Evolutionary conservation across 2,888 invertebrate genomes (phyloP).

Genomic region (Loripinus fragilis): DNA sequence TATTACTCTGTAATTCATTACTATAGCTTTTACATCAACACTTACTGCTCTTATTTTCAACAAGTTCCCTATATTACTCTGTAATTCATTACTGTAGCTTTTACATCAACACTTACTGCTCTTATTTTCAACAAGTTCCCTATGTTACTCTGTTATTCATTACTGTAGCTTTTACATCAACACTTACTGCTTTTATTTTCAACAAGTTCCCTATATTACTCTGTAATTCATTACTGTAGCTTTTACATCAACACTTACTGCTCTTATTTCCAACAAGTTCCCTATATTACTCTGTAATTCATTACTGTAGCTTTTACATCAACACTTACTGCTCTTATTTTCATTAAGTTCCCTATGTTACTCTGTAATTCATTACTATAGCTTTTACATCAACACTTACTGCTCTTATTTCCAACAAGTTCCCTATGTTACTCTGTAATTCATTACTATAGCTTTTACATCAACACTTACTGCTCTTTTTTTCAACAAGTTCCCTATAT

Average conservation of each 20-base stretch:
- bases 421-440: slow-evolving; percentile 85
- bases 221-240: too few species aligned
- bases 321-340: slow-evolving; percentile 83
- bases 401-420: slow-evolving; percentile 80
- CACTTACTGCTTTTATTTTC: slow-evolving; percentile 83
- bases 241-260: slow-evolving; percentile 80
- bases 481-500: slow-evolving; percentile 81
- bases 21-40: slow-evolving; percentile 39
- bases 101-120: slow-evolving; percentile 80
- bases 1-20: slow-evolving; percentile 86
- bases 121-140: slow-evolving; percentile 80
- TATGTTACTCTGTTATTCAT: slow-evolving; percentile 85
- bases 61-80: slow-evolving; percentile 83
- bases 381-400: slow-evolving; percentile 80
- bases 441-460: too few species aligned
- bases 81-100: too few species aligned
- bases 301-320: too few species aligned
- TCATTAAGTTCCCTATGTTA: slow-evolving; percentile 81
- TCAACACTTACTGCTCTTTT: slow-evolving; percentile 82
- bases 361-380: too few species aligned
- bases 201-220: slow-evolving; percentile 81
- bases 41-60: slow-evolving; percentile 83
- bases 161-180: background rate
- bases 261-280: slow-evolving; percentile 81
- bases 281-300: slow-evolving; percentile 85